Evolutionary conservation across 2,797 vertebrate species (phyloP), one percentile per base, ranked within the genome.

Genomic region (Poecilia wingei): DNA sequence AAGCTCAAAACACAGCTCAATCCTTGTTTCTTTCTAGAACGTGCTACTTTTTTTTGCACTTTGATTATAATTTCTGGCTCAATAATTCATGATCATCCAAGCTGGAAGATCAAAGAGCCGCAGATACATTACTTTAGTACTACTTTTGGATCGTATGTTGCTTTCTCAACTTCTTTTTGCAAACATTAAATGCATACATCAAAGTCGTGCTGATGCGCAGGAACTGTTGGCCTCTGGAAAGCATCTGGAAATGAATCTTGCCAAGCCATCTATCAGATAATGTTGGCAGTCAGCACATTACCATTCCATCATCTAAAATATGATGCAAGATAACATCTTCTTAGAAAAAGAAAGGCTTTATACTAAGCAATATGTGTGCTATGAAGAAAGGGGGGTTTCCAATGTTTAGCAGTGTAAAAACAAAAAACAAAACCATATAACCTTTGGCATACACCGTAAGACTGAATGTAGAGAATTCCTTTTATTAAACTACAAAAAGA

Each of bases 261-360:
- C 84, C 87, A 84, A 79, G 70, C 72, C 18, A 47, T 72, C 79
- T 79, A 80, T 43, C 75, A 84, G 72, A 85, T 87, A 73, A 74
- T 61, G 81, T 89, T 81, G 86, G 83, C 87, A 79, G 87, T 91
- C 89, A 88, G 89, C 89, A 85, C 71, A 85, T 84, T 74, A 51
- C 68, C 69, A 86, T 84, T 84, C 79, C 76, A 77, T 79, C 83
- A 64, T 14, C 68, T 73, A 72, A 47, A 79, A 78, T 45, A 79
- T 79, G 49, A 64, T 33, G 68, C 68, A 69, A 73, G 75, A 43
- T 78, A 3, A 33, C 75, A 49, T 18, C 49, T 74, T 79, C 9
- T 73, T 69, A 57, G 61, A 76, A 74, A 82, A 82, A 69, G 36
- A 43, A 7, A 55, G n/a, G 75, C 70, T 1, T 7, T 36, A 14